Evolutionary conservation across 2,113 vertebrate genomes (phyloP), one percentile per base, ranked within the genome.

Genomic region (Murina feae): DNA sequence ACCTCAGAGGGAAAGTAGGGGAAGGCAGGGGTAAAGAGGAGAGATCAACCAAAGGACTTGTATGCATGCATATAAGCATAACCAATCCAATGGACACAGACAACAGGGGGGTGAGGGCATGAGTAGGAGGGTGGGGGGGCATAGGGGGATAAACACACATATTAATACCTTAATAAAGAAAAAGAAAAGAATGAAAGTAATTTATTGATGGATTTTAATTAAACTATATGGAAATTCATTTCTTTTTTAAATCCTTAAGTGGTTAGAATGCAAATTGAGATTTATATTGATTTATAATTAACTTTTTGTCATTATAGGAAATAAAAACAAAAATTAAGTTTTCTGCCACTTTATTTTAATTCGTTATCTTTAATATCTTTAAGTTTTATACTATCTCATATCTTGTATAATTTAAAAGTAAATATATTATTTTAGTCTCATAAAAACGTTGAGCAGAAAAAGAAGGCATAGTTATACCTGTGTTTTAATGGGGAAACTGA

Each of bases 241-340:
- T 84, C 51, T 60, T 47, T 66, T 84, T 69, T 63, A 47, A 79
- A 32, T 35, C 23, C 47, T 58, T 66, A 85, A 82, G 60, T 92
- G 75, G 93, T 80, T 5, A 92, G 35, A 96, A 76, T 68, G 4
- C 20, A 94, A 92, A 21, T 55, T 0, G 9, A 82, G 18, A 84
- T 87, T 66, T 81, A 39, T 92, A 76, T 11, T 85, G 17, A 76
- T 72, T 90, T 95, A 66, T 14, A 89, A 6, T 81, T 89, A 10
- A 69, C 39, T 85, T 80, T n/a, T 10, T 71, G 42, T 74, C 14
- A 51, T 91, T 16, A 65, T 71, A 49, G 58, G 60, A 84, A 93
- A 85, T 93, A 28, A 95, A 95, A 87, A 68, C 58, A 76, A 85
- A 91, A 66, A 78, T 58, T 90, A 42, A 53, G 11, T 21, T 97